phyloP scores from a whole-genome alignment of 2,797 vertebrate species.

The Chelon auratus region DNA sequence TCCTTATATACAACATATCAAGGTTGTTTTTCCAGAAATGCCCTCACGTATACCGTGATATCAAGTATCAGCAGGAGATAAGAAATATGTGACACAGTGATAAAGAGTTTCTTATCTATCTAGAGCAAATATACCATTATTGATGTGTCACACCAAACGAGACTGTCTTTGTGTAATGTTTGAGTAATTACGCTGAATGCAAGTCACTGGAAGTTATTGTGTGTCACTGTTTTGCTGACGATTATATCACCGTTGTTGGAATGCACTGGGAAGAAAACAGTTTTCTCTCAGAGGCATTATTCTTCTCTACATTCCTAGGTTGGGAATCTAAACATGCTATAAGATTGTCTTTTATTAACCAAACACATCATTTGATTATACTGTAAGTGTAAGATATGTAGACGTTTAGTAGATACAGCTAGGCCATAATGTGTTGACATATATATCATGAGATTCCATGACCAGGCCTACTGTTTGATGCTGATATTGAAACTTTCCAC shows the following conservation, averaged over 20 bases:
- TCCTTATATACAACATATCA: constrained; percentile 61
- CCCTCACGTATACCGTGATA: constrained; percentile 45
- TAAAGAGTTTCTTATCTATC: constrained; percentile 35
- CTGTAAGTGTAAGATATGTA: neutral
- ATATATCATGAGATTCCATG: neutral
- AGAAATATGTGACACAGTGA: constrained; percentile 27
- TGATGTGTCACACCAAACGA: neutral
- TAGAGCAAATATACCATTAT: constrained; percentile 18
- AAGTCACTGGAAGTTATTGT: too few relatives aligned
- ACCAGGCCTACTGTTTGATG: constrained; percentile 26
- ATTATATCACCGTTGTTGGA: too few relatives aligned
- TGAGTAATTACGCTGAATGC: too few relatives aligned
- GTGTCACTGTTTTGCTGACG: too few relatives aligned
- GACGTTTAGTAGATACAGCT: neutral
- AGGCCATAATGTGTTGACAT: constrained; percentile 15
- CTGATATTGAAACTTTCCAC: constrained; percentile 42
- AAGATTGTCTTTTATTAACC: neutral
- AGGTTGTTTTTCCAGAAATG: constrained; percentile 42
- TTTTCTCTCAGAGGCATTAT: too few relatives aligned
- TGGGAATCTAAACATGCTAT: neutral
- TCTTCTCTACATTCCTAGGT: too few relatives aligned
- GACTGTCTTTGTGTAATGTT: too few relatives aligned
- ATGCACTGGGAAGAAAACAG: too few relatives aligned
- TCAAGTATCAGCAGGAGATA: constrained; percentile 47
- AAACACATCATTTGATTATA: constrained; percentile 4